These are phyloP conservation scores for Orthosia incerta DNA, from an alignment of 2,888 invertebrate species.

Conservation along the genomic window DNA sequence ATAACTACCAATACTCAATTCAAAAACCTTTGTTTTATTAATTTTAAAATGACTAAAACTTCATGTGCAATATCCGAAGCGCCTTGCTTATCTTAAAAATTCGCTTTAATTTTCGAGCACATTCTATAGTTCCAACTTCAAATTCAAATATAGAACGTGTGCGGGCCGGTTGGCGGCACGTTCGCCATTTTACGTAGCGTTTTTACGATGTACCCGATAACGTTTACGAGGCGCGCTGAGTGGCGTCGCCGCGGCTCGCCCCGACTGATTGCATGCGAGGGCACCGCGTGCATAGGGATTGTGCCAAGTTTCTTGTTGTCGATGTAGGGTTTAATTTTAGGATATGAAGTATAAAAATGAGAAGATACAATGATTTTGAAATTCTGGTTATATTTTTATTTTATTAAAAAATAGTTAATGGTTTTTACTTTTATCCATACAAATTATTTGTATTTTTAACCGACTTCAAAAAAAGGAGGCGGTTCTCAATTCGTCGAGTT, in stretches of 20 bases:
- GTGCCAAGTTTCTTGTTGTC: constrained; percentile 35
- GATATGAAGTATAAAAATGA: neutral
- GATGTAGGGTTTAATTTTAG: constrained; percentile 32
- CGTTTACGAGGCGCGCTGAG: constrained; percentile 89
- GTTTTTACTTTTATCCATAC: neutral
- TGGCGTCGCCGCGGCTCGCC: constrained; percentile 89
- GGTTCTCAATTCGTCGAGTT: too few relatives aligned
- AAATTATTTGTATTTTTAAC: neutral
- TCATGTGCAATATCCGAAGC: constrained; percentile 7
- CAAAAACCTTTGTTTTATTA: neutral
- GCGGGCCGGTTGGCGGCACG: constrained; percentile 76
- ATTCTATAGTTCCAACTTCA: constrained; percentile 52
- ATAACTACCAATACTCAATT: neutral
- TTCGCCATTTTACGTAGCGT: constrained; percentile 87
- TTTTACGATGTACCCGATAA: constrained; percentile 90
- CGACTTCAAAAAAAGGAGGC: neutral
- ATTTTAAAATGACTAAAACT: neutral
- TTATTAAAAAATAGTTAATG: too few relatives aligned
- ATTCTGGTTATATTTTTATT: neutral
- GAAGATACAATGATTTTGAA: neutral
- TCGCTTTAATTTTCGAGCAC: constrained; percentile 34
- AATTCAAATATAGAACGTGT: constrained; percentile 64
- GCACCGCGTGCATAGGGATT: constrained; percentile 65
- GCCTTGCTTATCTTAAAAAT: constrained; percentile 4
- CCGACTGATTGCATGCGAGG: constrained; percentile 87